Base-by-base conservation (phyloP, 2,797 vertebrate genomes). In the Alfaro cultratus region DNA sequence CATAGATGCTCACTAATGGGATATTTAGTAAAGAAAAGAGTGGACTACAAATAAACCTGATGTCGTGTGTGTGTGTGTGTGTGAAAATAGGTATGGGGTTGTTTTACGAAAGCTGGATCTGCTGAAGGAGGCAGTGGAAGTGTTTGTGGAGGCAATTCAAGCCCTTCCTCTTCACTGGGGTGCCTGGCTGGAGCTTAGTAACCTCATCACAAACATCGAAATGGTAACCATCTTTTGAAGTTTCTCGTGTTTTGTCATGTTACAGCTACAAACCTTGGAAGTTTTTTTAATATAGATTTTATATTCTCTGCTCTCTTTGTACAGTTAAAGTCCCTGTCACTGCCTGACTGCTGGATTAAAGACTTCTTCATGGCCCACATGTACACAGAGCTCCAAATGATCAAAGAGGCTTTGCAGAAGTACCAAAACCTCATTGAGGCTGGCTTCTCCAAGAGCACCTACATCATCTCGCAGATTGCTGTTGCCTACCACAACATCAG, bases 341-440 rank as follows among this genome's bases (percentile, higher is more conserved):
- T 99, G 90, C 98, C 99, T 70, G 97, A 99, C 91, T 97, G 97
- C 60, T 99, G 99, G 99, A 98, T 99, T 93, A 97, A 97, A 93
- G 98, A 99, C 88, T 99, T 99, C 95, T 99, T 99, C 94, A 95
- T 99, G 96, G 99, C 98, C 80, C 99, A 99, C 93, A 99, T 99
- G 95, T 99, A 98, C 92, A 99, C 98, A 13, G 98, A 99, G 93
- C 95, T 99, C 91, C 98, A 99, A 94, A 96, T 99, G 96, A 99
- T 99, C 93, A 98, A 98, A 86, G 99, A 99, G 87, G 98, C 99
- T 0, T 90, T 99, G 91, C 98, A 99, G 91, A 99, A 99, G 88
- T 99, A 99, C 90, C 98, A 99, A 94, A 97, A 96, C 91, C 97
- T 99, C 62, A 99, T 99, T 73, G 97, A 99, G 86, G 97, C 97